These are phyloP conservation scores for Cephus pygmeus DNA, from an alignment of 2,888 invertebrate genomes.

Conservation along the genomic window DNA sequence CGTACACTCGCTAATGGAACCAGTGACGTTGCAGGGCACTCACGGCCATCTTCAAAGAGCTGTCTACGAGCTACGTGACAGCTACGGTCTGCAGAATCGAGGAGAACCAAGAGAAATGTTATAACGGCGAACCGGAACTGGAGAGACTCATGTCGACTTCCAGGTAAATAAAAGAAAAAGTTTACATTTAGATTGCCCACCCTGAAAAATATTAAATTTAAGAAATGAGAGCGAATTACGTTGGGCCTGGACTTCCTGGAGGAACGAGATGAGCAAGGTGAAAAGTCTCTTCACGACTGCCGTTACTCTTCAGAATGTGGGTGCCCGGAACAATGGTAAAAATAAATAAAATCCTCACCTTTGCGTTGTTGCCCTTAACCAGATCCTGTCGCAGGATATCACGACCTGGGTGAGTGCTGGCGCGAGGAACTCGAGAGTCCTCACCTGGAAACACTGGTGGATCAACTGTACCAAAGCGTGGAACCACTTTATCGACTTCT, in stretches of 20 bases:
- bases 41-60: constrained; percentile 66
- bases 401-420: constrained; percentile 75
- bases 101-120: constrained; percentile 61
- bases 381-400: constrained; percentile 68
- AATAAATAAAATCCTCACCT: constrained; percentile 13
- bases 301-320: constrained; percentile 72
- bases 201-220: background rate
- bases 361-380: background rate
- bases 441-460: constrained; percentile 69
- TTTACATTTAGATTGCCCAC: too few species aligned
- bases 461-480: constrained; percentile 69
- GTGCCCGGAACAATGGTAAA: constrained; percentile 74
- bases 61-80: constrained; percentile 72
- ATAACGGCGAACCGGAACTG: constrained; percentile 74
- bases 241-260: constrained; percentile 78
- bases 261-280: constrained; percentile 73
- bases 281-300: constrained; percentile 69
- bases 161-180: constrained; percentile 47
- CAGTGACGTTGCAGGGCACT: constrained; percentile 60
- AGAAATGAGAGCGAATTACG: constrained; percentile 67
- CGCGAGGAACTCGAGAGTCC: constrained; percentile 74
- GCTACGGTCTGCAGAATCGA: constrained; percentile 64
- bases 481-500: constrained; percentile 76
- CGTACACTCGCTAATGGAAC: background rate
- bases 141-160: constrained; percentile 69